Conservation (phyloP, 2,797 vertebrate species). For the Cuculus canorus region DNA sequence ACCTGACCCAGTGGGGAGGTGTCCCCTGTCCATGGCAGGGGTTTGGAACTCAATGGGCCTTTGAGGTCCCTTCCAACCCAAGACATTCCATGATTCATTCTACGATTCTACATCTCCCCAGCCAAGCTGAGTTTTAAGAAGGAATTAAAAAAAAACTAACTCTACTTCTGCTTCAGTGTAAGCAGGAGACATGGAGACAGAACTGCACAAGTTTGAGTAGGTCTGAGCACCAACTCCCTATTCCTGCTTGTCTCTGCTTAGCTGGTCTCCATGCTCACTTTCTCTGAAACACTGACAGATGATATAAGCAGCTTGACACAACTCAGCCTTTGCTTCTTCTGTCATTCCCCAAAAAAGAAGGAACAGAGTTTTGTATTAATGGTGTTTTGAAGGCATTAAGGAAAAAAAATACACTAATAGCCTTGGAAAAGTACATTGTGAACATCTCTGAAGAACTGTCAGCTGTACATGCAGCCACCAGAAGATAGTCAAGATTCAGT, state of each 20-base stretch:
- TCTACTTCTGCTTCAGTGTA: background rate
- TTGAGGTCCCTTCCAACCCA: too few relatives aligned
- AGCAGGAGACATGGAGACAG: background rate
- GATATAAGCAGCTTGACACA: background rate
- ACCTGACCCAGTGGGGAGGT: too few relatives aligned
- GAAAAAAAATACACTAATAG: background rate
- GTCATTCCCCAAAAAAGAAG: background rate
- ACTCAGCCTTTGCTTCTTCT: background rate
- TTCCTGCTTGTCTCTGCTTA: background rate
- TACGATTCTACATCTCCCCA: background rate
- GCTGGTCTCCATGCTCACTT: background rate
- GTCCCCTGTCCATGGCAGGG: too few relatives aligned
- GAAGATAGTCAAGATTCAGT: background rate
- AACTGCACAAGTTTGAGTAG: background rate
- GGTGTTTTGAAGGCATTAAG: background rate
- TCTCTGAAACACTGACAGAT: background rate
- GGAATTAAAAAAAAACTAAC: background rate
- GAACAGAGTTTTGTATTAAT: background rate
- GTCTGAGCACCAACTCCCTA: background rate
- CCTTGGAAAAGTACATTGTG: conserved; percentile 26
- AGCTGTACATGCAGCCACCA: background rate
- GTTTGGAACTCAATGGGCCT: too few relatives aligned
- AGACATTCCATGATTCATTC: too few relatives aligned
- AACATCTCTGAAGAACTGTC: background rate
- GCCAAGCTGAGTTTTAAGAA: background rate